Evolutionary conservation across 1,140 invertebrate species (phyloP).

Genomic region (silkworm (Bombyx mori)): DNA sequence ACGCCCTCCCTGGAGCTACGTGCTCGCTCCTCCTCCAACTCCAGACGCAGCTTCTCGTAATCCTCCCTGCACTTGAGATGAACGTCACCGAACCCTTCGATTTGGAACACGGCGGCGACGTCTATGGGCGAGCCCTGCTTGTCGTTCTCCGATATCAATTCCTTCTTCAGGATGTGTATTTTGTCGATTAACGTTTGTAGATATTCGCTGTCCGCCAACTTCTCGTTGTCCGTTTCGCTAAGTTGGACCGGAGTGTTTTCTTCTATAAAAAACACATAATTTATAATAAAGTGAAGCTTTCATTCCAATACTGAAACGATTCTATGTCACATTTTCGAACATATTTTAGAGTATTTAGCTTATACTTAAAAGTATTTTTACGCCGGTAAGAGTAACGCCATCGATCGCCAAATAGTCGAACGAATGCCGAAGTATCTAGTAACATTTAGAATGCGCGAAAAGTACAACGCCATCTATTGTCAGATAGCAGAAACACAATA

Average conservation of each 20-base stretch:
- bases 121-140: slow-evolving; percentile 71
- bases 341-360: no score
- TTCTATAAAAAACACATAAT: slow-evolving; percentile 27
- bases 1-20: slow-evolving; percentile 26
- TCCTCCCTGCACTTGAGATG: slow-evolving; percentile 58
- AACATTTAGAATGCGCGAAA: no score
- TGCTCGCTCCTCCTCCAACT: slow-evolving; percentile 49
- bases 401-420: no score
- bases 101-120: slow-evolving; percentile 66
- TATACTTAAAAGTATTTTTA: no score
- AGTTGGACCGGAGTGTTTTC: slow-evolving; percentile 14
- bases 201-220: slow-evolving; percentile 60
- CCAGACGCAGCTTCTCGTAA: slow-evolving; percentile 49
- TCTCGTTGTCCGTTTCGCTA: slow-evolving; percentile 61
- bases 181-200: slow-evolving; percentile 70
- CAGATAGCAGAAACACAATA: no score
- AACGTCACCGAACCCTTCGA: slow-evolving; percentile 51
- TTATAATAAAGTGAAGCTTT: no score
- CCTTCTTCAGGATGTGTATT: slow-evolving; percentile 72
- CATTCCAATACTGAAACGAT: no score
- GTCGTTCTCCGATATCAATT: slow-evolving; percentile 69
- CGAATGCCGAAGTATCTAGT: no score
- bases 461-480: no score
- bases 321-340: no score
- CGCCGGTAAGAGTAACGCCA: no score